Base-by-base conservation (phyloP, 2,888 invertebrate species). In the Stenodema calcarata region DNA sequence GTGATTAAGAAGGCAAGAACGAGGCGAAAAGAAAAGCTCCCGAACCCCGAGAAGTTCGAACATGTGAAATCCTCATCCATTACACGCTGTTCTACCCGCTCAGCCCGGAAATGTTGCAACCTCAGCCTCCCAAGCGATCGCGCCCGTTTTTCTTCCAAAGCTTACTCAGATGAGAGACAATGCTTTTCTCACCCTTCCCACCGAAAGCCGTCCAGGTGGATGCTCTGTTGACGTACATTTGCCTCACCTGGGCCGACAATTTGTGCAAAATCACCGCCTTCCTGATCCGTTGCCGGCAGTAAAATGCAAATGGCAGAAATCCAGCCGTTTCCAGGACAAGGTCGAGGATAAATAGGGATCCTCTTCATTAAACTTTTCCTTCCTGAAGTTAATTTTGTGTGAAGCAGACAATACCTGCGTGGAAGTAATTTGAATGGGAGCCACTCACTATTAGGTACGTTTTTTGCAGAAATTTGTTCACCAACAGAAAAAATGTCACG, bases 11-110 rank as follows among this genome's bases (percentile, higher is more conserved):
- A 78, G 41, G 78, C 44, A 23, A 62, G 44, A 44, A 78, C 78
- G 18, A 18, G 12, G 78, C 11, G 1, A 35, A 73, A 80, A 80
- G 16, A 35, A 35, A 35, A 35, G 35, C 4, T 7, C 7, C 35
- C 35, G 35, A 35, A 35, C 35, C 7, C 54, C 54, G 80, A 50
- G 16, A n/a, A 28, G 28, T 28, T 44, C 30, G 30, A 54, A 62
- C 80, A 80, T 80, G 80, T 80, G 80, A 80, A 80, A 80, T 80
- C 80, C 62, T 54, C 54, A 35, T 62, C 30, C 18, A 80, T 80
- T 80, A 54, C 80, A 41, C 50, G 50, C 54, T 35, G 54, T 18
- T 80, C 18, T 75, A 12, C 75, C 41, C 75, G 35, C 9, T 35
- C 35, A 16, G 30, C 0, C 54, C 54, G 50, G 54, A 80, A 80